Base-by-base conservation (phyloP, 2,888 invertebrate genomes). In the Quadriops clusia region DNA sequence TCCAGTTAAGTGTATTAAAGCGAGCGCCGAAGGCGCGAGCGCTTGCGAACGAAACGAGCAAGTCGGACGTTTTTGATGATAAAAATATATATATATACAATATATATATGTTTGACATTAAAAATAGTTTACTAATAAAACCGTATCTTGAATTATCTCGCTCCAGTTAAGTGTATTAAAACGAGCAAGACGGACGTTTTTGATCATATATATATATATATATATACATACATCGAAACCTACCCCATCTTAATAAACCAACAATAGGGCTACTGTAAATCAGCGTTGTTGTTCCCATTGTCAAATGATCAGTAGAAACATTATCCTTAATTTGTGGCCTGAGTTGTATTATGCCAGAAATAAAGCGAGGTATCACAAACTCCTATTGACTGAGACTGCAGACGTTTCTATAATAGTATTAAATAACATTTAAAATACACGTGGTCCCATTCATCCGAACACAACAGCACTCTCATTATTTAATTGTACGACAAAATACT, bases 381-480 rank as follows among this genome's bases (percentile, higher is more conserved):
- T 24, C 25, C 37, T 30, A 42, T 40, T 40, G 40, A 42, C 37
- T 35, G 35, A n/a, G n/a, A n/a, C n/a, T 23, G 24, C 30, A 38
- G 40, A 42, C 42, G 38, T 42, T 37, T 40, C 37, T 37, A 39
- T 40, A 36, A 39, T 37, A 41, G 42, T 42, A 42, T 42, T 42
- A 42, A 42, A 42, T 42, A 37, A 37, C 42, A 35, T 29, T 39
- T 41, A 36, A 34, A 29, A 34, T 35, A 41, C 39, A 41, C 40
- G 39, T 41, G 39, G 42, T 42, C 36, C 34, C 29, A 42, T 42
- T 42, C 38, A 40, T n/a, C n/a, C n/a, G n/a, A n/a, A 31, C 29
- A 32, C 24, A 22, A 29, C 31, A 34, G 30, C 33, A 36, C 29
- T 32, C 32, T 42, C 38, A 40, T 38, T 38, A 37, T 38, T 38